A percentile compares a stretch with the other conserved stretches of the same genome.
Conservation (phyloP, 2,888 invertebrate species). For the Heliconius charithonia region DNA sequence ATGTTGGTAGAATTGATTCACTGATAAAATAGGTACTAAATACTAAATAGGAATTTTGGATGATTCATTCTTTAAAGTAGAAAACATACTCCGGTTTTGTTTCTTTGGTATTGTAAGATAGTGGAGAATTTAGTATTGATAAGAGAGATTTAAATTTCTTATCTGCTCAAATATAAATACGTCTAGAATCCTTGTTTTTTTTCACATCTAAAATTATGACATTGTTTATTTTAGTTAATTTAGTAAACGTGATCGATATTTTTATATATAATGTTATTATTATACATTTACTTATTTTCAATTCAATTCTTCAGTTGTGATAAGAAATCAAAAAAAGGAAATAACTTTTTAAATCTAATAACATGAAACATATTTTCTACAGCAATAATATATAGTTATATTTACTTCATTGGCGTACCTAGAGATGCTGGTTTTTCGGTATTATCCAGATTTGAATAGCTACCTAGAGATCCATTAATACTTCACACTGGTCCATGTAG, state of each 20-base stretch:
- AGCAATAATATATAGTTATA: no score
- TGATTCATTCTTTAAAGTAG: constrained; percentile 62
- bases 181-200: background rate
- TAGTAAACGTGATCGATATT: background rate
- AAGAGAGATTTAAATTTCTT: constrained; percentile 13
- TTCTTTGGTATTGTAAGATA: constrained; percentile 12
- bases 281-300: background rate
- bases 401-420: no score
- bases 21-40: constrained; percentile 50
- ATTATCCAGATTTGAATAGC: no score
- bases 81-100: constrained; percentile 36
- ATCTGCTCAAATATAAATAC: background rate
- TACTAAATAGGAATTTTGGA: constrained; percentile 60
- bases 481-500: no score
- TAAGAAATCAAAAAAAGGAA: background rate
- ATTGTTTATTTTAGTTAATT: background rate
- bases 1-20: constrained; percentile 46
- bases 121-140: constrained; percentile 13
- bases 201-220: background rate
- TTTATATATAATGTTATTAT: background rate
- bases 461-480: no score
- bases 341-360: no score
- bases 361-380: no score
- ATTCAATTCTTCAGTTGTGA: background rate
- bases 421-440: no score